Evolutionary conservation across 2,797 vertebrate species (phyloP).

Genomic region (Enteromius trimaculatus): DNA sequence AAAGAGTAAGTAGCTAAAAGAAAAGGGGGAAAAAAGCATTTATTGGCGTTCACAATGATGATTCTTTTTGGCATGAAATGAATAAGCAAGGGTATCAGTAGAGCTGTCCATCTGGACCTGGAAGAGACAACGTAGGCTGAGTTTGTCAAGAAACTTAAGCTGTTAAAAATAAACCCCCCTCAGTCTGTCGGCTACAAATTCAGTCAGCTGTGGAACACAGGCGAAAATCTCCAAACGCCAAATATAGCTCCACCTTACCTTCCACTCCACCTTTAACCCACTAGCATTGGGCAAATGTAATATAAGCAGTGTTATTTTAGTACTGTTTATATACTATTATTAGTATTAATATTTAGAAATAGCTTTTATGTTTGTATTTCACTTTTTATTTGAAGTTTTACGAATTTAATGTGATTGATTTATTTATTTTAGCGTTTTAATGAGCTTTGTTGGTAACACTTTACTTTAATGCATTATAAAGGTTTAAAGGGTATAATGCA

Average conservation of each 20-base stretch:
- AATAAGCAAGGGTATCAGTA: slow-evolving; percentile 36
- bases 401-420: too few relatives aligned
- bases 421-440: not conserved
- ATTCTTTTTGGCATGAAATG: slow-evolving; percentile 32
- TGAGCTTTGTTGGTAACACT: not conserved
- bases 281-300: not conserved
- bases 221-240: slow-evolving; percentile 16
- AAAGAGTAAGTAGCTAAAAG: slow-evolving; percentile 32
- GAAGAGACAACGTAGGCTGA: slow-evolving; percentile 25
- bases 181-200: slow-evolving; percentile 37
- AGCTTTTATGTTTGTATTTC: not conserved
- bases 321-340: not conserved
- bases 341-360: not conserved
- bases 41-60: slow-evolving; percentile 28
- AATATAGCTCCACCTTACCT: slow-evolving; percentile 13
- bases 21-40: slow-evolving; percentile 18
- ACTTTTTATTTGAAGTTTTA: not conserved
- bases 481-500: not conserved
- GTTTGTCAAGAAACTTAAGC: slow-evolving; percentile 43
- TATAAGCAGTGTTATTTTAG: not conserved
- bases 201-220: slow-evolving; percentile 26
- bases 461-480: not conserved
- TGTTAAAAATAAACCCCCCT: slow-evolving; percentile 18
- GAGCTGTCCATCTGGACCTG: slow-evolving; percentile 44
- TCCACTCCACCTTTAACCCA: slow-evolving; percentile 24